Conservation (phyloP, 2,797 vertebrate genomes). For the Ara ararauna region DNA sequence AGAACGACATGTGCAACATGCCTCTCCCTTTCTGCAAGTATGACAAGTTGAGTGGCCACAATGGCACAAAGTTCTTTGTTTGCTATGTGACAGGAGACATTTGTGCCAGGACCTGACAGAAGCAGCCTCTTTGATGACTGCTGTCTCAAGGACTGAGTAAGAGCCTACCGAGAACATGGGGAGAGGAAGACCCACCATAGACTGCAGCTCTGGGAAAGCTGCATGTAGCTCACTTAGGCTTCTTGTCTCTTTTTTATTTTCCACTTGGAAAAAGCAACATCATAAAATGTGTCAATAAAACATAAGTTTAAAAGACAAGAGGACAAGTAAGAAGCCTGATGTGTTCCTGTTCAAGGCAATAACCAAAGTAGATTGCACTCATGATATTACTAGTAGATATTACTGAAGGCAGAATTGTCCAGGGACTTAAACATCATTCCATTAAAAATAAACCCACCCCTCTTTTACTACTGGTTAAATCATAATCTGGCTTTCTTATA, state of each 20-base stretch:
- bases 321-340: not conserved
- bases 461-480: not conserved
- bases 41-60: not conserved
- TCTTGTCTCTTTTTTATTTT: not conserved
- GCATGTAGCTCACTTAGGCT: not conserved
- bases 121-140: not conserved
- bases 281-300: not conserved
- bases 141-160: not conserved
- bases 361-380: not conserved
- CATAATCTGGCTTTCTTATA: not conserved
- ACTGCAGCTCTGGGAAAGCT: not conserved
- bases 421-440: not conserved
- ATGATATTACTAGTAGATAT: not conserved
- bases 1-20: not conserved
- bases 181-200: not conserved
- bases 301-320: not conserved
- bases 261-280: not conserved
- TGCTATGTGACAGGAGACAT: not conserved
- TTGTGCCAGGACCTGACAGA: rapidly evolving
- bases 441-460: not conserved
- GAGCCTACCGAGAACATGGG: not conserved
- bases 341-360: not conserved
- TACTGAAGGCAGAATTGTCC: not conserved
- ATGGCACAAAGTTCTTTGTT: not conserved
- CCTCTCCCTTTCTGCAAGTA: not conserved